A percentile compares a stretch with the other conserved stretches of the same genome.
These are phyloP conservation scores for Agrilus cyanescens DNA, from an alignment of 2,888 invertebrate species.

Conservation along the genomic window DNA sequence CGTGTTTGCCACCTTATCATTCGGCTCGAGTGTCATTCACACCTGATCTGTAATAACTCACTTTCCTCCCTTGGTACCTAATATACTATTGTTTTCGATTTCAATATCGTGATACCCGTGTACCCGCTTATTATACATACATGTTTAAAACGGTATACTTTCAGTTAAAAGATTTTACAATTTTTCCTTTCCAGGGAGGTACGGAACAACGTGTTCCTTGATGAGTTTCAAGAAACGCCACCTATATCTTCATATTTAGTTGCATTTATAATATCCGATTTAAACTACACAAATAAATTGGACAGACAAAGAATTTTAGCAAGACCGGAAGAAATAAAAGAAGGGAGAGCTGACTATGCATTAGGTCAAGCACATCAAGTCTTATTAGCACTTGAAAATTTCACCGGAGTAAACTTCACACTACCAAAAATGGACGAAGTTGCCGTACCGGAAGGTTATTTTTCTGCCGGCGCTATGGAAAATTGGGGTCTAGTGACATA, in stretches of 20 bases:
- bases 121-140: no score
- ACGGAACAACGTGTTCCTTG: neutral
- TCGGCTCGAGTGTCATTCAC: no score
- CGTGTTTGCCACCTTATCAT: no score
- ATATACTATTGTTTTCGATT: no score
- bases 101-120: no score
- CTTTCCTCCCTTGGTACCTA: no score
- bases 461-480: constrained; percentile 72
- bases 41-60: no score
- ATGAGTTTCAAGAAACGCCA: constrained; percentile 31
- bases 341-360: constrained; percentile 32
- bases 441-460: constrained; percentile 54
- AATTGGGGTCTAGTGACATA: constrained; percentile 78
- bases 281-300: neutral
- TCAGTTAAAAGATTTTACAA: no score
- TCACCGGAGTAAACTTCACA: constrained; percentile 44
- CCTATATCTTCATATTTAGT: constrained; percentile 69
- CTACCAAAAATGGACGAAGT: constrained; percentile 63
- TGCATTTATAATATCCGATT: constrained; percentile 66
- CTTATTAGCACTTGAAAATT: constrained; percentile 39
- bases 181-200: no score
- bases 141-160: no score
- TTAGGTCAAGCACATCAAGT: constrained; percentile 33
- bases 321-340: constrained; percentile 32
- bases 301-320: constrained; percentile 20